Base-by-base conservation (phyloP, 2,797 vertebrate genomes). In the Melanotaenia trifasciata region DNA sequence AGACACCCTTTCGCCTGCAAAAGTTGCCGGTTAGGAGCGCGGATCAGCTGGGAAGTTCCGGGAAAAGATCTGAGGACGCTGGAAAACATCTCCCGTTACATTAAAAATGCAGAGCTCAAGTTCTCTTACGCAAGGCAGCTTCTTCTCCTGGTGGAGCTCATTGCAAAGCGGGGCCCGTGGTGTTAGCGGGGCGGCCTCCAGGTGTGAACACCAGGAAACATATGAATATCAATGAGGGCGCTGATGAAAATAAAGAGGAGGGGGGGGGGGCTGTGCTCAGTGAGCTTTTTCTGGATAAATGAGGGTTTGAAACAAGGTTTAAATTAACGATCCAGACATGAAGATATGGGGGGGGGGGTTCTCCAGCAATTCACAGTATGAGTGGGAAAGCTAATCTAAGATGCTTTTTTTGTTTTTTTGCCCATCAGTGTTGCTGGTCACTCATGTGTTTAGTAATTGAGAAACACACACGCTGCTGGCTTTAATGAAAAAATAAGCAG, bases 381-480 rank as follows among this genome's bases (percentile, higher is more conserved):
- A 9, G 45, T 57, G 45, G 36, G 71, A 64, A 16, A n/a, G 65
- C 58, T 76, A 78, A 84, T 84, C 71, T 67, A 30, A 70, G 63
- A 40, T 16, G 38, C 60, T 50, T 61, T 43, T 53, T 35, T 9
- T 36, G 22, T 28, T 32, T 50, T 20, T 45, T 72, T 76, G 88
- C 81, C 81, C 82, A 79, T 85, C 78, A 85, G 61, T 61, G 79
- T 73, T 72, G 84, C 80, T 81, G 86, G 89, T 85, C 89, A 88
- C 80, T 86, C 84, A 81, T 89, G 89, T 90, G 89, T 84, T 76
- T 75, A 90, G 82, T 86, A 79, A 88, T 83, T 83, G 86, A 84
- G 81, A 79, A 84, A 84, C 76, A 70, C 78, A 45, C 66, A 81
- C 82, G 45, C 84, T 38, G 76, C 74, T 74, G 73, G 70, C 65